Percentiles rank a stretch among this genome's conserved stretches.
Conservation (phyloP, 2,113 vertebrate genomes). For the Struthidea cinerea region DNA sequence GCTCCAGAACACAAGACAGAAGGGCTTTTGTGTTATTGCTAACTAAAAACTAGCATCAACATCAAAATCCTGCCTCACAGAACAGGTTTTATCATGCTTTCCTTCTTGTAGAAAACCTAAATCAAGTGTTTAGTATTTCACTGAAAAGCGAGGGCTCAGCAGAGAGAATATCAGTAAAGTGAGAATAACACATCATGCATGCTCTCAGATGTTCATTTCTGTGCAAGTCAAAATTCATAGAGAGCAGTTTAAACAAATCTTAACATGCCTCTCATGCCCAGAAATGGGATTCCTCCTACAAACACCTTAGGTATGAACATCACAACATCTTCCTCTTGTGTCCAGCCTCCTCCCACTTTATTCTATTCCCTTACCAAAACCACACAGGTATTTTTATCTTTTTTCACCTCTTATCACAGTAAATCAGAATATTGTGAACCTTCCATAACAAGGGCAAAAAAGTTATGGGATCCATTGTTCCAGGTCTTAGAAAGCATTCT, state of each 20-base stretch:
- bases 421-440: not conserved
- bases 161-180: not conserved
- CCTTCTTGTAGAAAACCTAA: not conserved
- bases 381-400: not conserved
- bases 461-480: not conserved
- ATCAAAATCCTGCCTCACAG: not conserved
- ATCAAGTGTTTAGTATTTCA: not conserved
- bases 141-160: not conserved
- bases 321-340: not conserved
- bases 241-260: conserved; percentile 33
- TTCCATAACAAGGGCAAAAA: not conserved
- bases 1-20: not conserved
- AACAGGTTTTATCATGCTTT: not conserved
- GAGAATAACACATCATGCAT: not conserved
- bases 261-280: conserved; percentile 15
- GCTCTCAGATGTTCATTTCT: conserved; percentile 10
- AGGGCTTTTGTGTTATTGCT: not conserved
- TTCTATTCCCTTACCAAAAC: not conserved
- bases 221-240: conserved; percentile 4
- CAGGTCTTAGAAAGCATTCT: not conserved
- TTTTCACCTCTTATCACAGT: not conserved
- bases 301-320: conserved; percentile 23
- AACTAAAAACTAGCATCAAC: not conserved
- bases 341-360: not conserved
- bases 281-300: conserved; percentile 50